phyloP scores from a whole-genome alignment of 2,888 invertebrate genomes.

The Drosophila picticornis region DNA sequence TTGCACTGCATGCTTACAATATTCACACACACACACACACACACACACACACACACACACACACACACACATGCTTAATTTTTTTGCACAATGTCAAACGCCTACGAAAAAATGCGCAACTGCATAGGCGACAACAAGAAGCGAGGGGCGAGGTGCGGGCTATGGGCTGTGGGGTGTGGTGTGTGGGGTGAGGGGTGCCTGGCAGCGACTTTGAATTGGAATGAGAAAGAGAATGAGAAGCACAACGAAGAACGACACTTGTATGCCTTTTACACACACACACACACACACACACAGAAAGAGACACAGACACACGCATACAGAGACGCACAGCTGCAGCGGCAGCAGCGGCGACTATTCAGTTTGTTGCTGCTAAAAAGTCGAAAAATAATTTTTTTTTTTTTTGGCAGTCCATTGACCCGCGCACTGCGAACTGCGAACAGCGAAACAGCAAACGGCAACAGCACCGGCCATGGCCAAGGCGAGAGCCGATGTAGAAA shows the following conservation, averaged over 20 bases:
- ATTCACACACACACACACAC: not conserved
- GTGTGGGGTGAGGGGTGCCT: not conserved
- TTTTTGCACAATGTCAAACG: constrained; percentile 51
- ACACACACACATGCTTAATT: not conserved
- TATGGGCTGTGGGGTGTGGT: not conserved
- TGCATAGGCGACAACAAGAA: constrained; percentile 63
- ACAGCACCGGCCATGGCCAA: constrained; percentile 20
- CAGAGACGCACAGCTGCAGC: constrained; percentile 27
- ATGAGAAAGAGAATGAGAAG: constrained; percentile 34
- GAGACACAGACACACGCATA: constrained; percentile 15
- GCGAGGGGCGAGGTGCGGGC: not conserved
- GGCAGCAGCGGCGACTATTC: constrained; percentile 67
- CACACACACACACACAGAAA: constrained; percentile 1
- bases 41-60: too few relatives aligned
- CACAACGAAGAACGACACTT: constrained; percentile 69
- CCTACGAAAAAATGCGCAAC: constrained; percentile 78
- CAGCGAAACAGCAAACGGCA: constrained; percentile 9
- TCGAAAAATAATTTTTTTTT: constrained; percentile 51
- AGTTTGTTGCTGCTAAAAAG: constrained; percentile 66
- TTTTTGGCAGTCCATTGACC: constrained; percentile 81
- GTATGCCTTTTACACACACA: constrained; percentile 58
- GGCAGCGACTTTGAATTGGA: constrained; percentile 4
- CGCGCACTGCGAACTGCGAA: constrained; percentile 31
- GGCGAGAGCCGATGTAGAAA: constrained; percentile 67
- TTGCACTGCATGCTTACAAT: constrained; percentile 10